Evolutionary conservation across 2,888 invertebrate genomes (phyloP).

Genomic region (Anaspis maculata): DNA sequence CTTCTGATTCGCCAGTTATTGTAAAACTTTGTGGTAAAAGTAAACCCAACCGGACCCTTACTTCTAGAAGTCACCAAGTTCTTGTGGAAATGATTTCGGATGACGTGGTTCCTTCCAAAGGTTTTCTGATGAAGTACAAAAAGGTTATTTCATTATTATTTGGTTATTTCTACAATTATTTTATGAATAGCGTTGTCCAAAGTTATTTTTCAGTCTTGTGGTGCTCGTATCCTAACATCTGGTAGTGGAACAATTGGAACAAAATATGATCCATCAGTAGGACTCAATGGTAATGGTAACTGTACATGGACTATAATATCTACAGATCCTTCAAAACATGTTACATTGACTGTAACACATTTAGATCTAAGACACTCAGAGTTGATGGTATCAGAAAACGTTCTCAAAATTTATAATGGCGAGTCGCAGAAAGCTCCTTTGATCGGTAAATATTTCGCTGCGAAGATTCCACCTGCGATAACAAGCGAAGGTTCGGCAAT

Average conservation of each 20-base stretch:
- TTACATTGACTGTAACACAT: constrained; percentile 61
- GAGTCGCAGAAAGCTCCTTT: constrained; percentile 53
- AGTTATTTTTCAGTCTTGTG: too few species aligned
- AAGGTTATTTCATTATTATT: too few species aligned
- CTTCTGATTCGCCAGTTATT: constrained; percentile 45
- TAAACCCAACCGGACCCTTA: constrained; percentile 42
- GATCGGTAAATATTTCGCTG: constrained; percentile 60
- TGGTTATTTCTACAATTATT: too few species aligned
- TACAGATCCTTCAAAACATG: constrained; percentile 48
- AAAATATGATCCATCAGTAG: too few species aligned
- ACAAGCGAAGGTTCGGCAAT: constrained; percentile 61
- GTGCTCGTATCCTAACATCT: too few species aligned
- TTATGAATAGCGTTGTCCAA: too few species aligned
- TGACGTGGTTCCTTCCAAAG: constrained; percentile 52
- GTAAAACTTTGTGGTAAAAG: constrained; percentile 49
- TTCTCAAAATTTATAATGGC: constrained; percentile 59
- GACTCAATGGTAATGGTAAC: too few species aligned
- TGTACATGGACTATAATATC: constrained; percentile 69
- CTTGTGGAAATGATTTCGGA: constrained; percentile 59
- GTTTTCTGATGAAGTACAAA: constrained; percentile 64
- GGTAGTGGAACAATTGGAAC: too few species aligned
- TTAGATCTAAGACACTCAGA: constrained; percentile 50
- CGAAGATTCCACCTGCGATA: constrained; percentile 54
- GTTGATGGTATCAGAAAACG: constrained; percentile 59
- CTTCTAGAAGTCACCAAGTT: constrained; percentile 53